Percentiles rank a stretch among this genome's conserved stretches.
These are phyloP conservation scores for Cliona cf. orientalis DNA, from an alignment of 37 sponge, comb jelly and placozoan species.

Conservation along the genomic window DNA sequence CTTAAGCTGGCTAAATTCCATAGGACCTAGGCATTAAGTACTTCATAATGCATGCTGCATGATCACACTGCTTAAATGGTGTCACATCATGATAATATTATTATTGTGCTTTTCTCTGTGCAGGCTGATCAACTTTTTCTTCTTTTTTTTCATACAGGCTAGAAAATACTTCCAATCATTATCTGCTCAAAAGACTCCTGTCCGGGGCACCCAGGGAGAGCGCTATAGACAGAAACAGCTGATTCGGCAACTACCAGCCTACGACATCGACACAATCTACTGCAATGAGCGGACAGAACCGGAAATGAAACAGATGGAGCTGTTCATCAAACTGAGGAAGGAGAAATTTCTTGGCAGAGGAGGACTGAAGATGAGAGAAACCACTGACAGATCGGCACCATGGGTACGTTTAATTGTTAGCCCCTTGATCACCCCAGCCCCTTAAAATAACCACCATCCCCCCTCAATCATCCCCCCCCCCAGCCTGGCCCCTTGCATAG, in stretches of 20 bases:
- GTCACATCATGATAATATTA: neutral
- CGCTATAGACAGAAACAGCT: slow-evolving; percentile 88
- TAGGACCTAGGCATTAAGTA: no score
- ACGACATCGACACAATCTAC: slow-evolving; percentile 76
- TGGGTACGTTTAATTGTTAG: no score
- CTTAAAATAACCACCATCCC: no score
- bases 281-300: slow-evolving; percentile 60
- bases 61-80: no score
- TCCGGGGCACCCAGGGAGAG: slow-evolving; percentile 68
- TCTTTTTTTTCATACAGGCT: slow-evolving; percentile 41
- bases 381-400: neutral
- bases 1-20: no score
- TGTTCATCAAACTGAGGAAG: slow-evolving; percentile 70
- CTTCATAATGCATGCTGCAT: no score
- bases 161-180: slow-evolving; percentile 68
- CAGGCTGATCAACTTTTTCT: neutral
- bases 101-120: neutral
- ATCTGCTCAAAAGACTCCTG: slow-evolving; percentile 81
- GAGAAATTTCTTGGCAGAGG: slow-evolving; percentile 75
- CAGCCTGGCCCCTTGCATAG: no score
- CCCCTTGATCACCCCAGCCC: no score
- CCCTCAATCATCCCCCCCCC: no score
- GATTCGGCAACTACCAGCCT: slow-evolving; percentile 89
- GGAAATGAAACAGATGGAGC: slow-evolving; percentile 83
- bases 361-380: slow-evolving; percentile 34